phyloP scores from a whole-genome alignment of 2,113 vertebrate genomes.

The Pluvialis apricaria region DNA sequence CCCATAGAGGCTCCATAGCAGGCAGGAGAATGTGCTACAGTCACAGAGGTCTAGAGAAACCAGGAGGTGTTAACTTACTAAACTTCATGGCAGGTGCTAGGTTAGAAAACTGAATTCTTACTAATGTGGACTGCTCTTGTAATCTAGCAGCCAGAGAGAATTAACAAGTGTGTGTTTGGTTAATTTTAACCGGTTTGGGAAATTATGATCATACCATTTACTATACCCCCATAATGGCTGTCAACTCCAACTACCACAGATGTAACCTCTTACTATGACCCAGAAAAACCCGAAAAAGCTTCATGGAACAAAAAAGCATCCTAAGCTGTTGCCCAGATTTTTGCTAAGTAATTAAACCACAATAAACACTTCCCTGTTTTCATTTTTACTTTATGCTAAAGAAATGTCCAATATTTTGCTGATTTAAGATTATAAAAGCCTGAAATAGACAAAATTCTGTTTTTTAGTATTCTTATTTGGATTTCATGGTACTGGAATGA shows the following conservation, averaged over 20 bases:
- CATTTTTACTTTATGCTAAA: neutral
- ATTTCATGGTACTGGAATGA: neutral
- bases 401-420: neutral
- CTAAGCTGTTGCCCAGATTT: neutral
- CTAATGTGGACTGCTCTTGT: neutral
- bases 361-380: neutral
- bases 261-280: neutral
- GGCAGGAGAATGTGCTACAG: neutral
- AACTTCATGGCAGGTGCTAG: neutral
- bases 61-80: neutral
- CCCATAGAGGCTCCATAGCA: fast-evolving
- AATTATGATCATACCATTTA: neutral
- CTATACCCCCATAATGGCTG: neutral
- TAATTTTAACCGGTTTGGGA: neutral
- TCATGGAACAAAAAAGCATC: neutral
- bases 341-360: neutral
- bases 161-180: neutral
- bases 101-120: neutral
- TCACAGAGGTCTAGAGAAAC: neutral
- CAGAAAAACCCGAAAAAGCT: neutral
- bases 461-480: neutral
- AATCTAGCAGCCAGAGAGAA: neutral
- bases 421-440: neutral
- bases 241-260: neutral
- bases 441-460: neutral